Evolutionary conservation across 2,888 invertebrate species (phyloP).

Genomic region (Sialis fuliginosa): DNA sequence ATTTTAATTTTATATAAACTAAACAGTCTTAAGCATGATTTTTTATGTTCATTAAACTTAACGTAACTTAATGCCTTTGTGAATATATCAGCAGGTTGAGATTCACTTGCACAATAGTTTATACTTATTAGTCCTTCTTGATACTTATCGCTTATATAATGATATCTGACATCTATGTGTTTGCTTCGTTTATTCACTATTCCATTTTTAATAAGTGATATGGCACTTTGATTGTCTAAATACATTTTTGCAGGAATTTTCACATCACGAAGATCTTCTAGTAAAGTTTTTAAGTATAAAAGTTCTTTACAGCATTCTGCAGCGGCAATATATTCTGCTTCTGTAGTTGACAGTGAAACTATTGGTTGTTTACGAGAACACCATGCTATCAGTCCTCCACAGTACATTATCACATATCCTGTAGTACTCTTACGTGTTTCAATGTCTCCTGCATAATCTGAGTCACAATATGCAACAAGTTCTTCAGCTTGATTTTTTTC

Average conservation of each 20-base stretch:
- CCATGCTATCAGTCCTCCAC: constrained; percentile 10
- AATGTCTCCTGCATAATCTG: background rate
- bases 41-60: no score
- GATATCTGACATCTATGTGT: no score
- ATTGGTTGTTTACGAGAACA: constrained; percentile 8
- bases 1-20: no score
- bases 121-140: no score
- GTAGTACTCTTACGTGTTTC: constrained; percentile 9
- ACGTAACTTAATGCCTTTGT: no score
- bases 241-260: background rate
- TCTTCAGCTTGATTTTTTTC: background rate
- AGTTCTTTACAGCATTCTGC: constrained; percentile 10
- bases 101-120: no score
- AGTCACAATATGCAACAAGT: background rate
- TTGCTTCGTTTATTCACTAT: no score
- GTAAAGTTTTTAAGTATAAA: constrained; percentile 8
- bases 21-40: no score
- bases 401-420: background rate
- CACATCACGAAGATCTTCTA: constrained; percentile 6
- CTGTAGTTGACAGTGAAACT: constrained; percentile 10
- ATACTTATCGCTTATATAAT: no score
- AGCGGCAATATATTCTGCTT: constrained; percentile 12
- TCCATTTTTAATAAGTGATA: background rate
- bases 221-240: background rate
- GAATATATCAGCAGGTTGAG: no score